These are phyloP conservation scores for Dyspetes luteomarginatus DNA, from an alignment of 2,888 invertebrate genomes.

Conservation along the genomic window DNA sequence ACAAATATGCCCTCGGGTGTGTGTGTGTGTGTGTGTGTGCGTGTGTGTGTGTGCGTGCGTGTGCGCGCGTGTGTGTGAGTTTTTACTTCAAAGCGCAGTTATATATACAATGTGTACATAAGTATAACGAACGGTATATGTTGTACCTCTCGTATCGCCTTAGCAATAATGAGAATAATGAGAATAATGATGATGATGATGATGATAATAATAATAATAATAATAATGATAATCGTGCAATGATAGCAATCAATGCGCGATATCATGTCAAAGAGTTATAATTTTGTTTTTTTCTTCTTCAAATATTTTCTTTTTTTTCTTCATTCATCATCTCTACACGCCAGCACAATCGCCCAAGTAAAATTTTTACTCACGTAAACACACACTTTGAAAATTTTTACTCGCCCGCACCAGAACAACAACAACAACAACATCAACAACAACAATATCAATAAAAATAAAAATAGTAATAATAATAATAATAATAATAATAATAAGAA, in stretches of 20 bases:
- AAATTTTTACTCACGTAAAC: neutral
- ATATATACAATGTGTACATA: constrained; percentile 79
- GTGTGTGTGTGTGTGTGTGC: neutral
- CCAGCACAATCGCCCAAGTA: neutral
- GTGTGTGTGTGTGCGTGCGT: neutral
- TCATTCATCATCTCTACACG: neutral
- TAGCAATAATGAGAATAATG: constrained; percentile 51
- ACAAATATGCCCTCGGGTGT: constrained; percentile 81
- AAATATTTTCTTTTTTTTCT: neutral
- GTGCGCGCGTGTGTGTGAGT: neutral
- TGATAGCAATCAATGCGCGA: constrained; percentile 46
- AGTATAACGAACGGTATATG: constrained; percentile 62
- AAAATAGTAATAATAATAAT: constrained; percentile 65
- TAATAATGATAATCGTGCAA: constrained; percentile 40
- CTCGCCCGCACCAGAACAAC: constrained; percentile 57
- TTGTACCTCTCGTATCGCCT: constrained; percentile 44
- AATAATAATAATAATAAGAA: constrained; percentile 49
- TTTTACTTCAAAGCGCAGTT: constrained; percentile 66
- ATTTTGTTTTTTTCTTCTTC: neutral
- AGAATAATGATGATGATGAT: constrained; percentile 41
- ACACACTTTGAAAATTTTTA: constrained; percentile 28
- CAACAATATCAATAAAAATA: constrained; percentile 68
- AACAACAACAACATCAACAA: constrained; percentile 70
- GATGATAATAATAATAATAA: constrained; percentile 33
- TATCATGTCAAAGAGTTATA: constrained; percentile 21